Percentiles rank a stretch among this genome's conserved stretches.
Conservation (phyloP, 2,797 vertebrate genomes). For the Novumbra hubbsi region DNA sequence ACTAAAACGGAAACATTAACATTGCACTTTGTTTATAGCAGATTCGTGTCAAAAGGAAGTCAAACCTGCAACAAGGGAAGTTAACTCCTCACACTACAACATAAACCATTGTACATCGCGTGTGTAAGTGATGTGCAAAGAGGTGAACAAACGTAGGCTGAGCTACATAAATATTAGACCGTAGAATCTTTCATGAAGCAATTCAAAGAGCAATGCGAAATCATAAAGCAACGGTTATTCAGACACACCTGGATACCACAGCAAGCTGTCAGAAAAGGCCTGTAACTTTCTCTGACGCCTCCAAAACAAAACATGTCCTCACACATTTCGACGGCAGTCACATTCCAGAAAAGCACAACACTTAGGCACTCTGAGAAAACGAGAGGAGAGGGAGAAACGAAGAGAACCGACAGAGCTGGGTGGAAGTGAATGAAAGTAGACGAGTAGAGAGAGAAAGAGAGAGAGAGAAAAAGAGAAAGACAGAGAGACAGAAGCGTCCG, state of each 20-base stretch:
- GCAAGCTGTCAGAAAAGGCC: background rate
- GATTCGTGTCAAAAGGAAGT: background rate
- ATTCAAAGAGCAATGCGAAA: background rate
- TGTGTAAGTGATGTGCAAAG: background rate
- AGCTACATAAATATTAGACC: background rate
- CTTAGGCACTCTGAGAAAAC: too few species aligned
- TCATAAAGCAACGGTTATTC: background rate
- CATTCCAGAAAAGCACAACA: background rate
- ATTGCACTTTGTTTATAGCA: background rate
- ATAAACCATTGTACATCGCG: background rate
- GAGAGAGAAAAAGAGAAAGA: background rate
- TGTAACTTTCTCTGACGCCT: background rate
- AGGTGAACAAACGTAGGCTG: background rate
- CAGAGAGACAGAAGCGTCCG: background rate
- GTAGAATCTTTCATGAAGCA: background rate
- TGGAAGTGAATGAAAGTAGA: background rate
- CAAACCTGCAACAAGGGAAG: constrained; percentile 4
- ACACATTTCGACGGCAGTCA: background rate
- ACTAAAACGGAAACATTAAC: background rate
- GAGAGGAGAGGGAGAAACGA: background rate
- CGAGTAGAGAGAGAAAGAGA: background rate
- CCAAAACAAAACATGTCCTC: background rate
- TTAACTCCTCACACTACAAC: background rate
- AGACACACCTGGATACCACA: background rate
- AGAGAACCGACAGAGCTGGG: background rate